Conservation (phyloP, 2,797 vertebrate genomes). For the Danio aesculapii region DNA sequence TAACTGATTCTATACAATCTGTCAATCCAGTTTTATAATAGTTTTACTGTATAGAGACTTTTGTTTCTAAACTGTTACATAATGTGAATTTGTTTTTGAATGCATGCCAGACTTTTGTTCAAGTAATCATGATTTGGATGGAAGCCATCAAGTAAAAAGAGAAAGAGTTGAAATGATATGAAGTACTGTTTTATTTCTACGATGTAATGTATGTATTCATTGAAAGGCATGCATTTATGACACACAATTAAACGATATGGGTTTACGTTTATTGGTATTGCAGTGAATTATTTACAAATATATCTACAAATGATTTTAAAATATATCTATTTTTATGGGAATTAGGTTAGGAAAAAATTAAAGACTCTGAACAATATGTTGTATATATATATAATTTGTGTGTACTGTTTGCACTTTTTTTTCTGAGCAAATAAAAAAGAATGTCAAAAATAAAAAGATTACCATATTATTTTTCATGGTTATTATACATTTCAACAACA, state of each 20-base stretch:
- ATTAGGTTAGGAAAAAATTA: too few species aligned
- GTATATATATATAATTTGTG: too few species aligned
- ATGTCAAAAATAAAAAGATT: too few species aligned
- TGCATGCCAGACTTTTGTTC: neutral
- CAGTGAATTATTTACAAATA: too few species aligned
- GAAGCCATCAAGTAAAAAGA: neutral
- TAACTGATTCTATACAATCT: neutral
- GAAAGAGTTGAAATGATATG: neutral
- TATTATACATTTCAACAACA: too few species aligned
- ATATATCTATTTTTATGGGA: too few species aligned
- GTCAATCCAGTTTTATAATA: neutral
- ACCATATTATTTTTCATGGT: too few species aligned
- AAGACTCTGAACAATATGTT: too few species aligned
- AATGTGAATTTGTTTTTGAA: neutral
- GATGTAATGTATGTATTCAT: neutral
- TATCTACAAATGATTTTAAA: too few species aligned
- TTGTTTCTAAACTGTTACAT: conserved; percentile 9
- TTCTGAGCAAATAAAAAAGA: too few species aligned
- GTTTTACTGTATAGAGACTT: conserved; percentile 1
- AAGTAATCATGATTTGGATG: neutral
- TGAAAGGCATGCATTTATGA: neutral
- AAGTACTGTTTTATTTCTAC: neutral
- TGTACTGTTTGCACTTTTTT: too few species aligned
- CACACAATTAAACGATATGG: neutral
- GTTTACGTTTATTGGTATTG: too few species aligned